Evolutionary conservation across 1,140 invertebrate species (phyloP).

Genomic region (Cydia pomonella): DNA sequence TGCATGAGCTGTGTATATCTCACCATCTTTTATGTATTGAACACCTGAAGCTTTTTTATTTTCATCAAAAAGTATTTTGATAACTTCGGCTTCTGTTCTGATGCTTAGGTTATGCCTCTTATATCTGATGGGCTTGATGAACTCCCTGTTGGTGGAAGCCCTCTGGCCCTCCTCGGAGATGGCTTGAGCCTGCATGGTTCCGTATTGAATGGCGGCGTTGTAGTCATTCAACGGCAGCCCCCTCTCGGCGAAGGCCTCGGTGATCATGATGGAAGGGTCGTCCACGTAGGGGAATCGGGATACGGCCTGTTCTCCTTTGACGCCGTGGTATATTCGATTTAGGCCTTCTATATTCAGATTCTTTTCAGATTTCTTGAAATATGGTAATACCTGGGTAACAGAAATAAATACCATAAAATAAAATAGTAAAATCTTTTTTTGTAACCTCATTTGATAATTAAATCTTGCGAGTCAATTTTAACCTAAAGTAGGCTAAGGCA

Average conservation of each 20-base stretch:
- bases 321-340: slow-evolving; percentile 78
- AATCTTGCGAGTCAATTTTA: no score
- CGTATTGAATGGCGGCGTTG: slow-evolving; percentile 78
- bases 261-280: slow-evolving; percentile 71
- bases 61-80: slow-evolving; percentile 85
- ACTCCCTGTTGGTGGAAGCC: slow-evolving; percentile 86
- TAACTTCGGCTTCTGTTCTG: slow-evolving; percentile 84
- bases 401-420: neutral
- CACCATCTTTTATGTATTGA: slow-evolving; percentile 81
- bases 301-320: slow-evolving; percentile 81
- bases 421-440: no score
- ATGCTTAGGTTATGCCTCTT: slow-evolving; percentile 85
- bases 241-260: slow-evolving; percentile 81
- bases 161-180: slow-evolving; percentile 50
- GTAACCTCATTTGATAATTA: no score
- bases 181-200: slow-evolving; percentile 80
- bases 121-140: slow-evolving; percentile 57
- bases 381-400: neutral
- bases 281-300: slow-evolving; percentile 82
- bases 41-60: slow-evolving; percentile 86
- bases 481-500: no score
- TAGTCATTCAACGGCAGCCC: slow-evolving; percentile 78
- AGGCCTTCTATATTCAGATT: slow-evolving; percentile 60
- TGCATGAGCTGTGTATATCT: slow-evolving; percentile 53
- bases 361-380: slow-evolving; percentile 6